Conservation (phyloP, 2,113 vertebrate genomes). For the Mionectes macconnelli region DNA sequence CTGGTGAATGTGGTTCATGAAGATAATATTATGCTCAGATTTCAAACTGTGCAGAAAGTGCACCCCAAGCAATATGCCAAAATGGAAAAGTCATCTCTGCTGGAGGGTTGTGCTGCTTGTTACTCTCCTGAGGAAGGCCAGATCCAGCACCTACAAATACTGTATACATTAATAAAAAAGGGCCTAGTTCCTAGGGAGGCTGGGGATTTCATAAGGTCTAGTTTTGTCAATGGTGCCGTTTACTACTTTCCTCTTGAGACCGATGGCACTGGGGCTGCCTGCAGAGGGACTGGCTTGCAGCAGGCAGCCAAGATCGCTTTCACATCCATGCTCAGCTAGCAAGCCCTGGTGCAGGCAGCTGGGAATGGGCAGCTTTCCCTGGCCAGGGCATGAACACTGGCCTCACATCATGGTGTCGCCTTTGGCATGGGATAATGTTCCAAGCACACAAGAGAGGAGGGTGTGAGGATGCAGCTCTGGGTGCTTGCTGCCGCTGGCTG, state of each 20-base stretch:
- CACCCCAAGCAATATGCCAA: constrained; percentile 43
- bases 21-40: constrained; percentile 44
- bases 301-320: background rate
- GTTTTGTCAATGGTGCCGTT: background rate
- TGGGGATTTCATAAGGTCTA: background rate
- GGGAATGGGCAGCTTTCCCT: background rate
- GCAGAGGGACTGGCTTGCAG: background rate
- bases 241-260: background rate
- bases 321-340: fast-evolving
- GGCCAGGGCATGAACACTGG: background rate
- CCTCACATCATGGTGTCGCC: fast-evolving
- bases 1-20: constrained; percentile 40
- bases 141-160: background rate
- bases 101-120: background rate
- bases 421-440: background rate
- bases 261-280: background rate
- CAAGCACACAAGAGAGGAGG: fast-evolving
- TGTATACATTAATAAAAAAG: background rate
- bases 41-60: constrained; percentile 43
- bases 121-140: background rate
- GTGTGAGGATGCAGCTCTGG: background rate
- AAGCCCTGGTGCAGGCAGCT: background rate
- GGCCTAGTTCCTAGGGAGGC: background rate
- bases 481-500: background rate
- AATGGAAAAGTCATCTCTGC: background rate